Percentiles rank a stretch among this genome's conserved stretches.
phyloP scores from a whole-genome alignment of 2,888 invertebrate species.

The Stenotaenia linearis region DNA sequence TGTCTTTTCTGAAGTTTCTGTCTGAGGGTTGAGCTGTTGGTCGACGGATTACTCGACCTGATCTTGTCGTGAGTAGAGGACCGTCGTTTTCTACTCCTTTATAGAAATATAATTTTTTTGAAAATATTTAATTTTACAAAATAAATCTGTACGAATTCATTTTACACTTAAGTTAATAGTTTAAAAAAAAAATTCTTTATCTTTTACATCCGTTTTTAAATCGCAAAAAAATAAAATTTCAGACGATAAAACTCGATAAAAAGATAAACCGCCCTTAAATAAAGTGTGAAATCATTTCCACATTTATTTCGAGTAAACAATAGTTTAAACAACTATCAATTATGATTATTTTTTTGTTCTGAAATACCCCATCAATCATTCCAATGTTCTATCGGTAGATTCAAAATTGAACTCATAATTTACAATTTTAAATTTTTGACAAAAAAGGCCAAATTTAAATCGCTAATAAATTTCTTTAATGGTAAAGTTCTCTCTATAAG shows the following conservation, averaged over 20 bases:
- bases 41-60: slow-evolving; percentile 26
- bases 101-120: background rate
- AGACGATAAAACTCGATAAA: background rate
- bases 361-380: background rate
- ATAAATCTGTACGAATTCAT: too few species aligned
- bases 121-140: background rate
- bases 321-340: background rate
- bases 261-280: background rate
- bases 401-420: background rate
- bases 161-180: too few species aligned
- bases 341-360: background rate
- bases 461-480: background rate
- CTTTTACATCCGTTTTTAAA: background rate
- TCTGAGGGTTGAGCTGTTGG: background rate
- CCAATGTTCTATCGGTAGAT: background rate
- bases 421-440: background rate
- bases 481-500: background rate
- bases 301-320: background rate
- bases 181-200: background rate
- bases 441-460: background rate
- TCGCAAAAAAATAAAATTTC: background rate
- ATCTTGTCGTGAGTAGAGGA: slow-evolving; percentile 24
- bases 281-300: background rate
- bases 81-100: background rate
- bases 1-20: background rate